Percentiles rank a stretch among this genome's conserved stretches.
Evolutionary conservation across 2,888 invertebrate species (phyloP).

Genomic region (Pogonocherus hispidulus): DNA sequence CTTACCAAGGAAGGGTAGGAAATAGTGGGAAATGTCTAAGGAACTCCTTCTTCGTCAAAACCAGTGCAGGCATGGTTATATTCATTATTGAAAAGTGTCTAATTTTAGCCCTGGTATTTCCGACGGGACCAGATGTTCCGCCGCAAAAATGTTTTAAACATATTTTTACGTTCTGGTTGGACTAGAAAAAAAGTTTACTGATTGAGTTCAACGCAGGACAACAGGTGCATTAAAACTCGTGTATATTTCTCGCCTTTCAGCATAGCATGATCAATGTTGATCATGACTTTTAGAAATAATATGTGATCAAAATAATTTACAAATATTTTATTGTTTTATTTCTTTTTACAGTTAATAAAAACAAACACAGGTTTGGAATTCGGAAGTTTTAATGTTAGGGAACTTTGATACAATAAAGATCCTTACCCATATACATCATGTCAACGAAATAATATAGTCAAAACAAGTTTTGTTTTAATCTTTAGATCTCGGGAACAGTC

Average conservation of each 20-base stretch:
- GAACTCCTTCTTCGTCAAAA: not conserved
- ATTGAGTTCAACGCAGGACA: conserved; percentile 11
- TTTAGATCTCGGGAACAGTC: no score
- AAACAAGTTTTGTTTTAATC: no score
- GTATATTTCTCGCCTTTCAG: conserved; percentile 14
- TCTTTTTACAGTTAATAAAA: no score
- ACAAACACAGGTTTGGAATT: no score
- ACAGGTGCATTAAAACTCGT: conserved; percentile 17
- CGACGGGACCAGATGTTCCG: conserved; percentile 22
- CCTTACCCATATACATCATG: no score
- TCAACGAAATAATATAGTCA: no score
- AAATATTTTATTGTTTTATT: no score
- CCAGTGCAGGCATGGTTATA: not conserved
- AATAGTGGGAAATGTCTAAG: not conserved
- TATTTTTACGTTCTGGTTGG: not conserved
- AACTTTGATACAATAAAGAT: no score
- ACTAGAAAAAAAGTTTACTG: conserved; percentile 12
- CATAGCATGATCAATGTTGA: no score
- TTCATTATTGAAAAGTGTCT: not conserved
- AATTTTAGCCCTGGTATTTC: conserved; percentile 28
- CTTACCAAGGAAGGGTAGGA: not conserved
- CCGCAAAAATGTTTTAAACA: conserved; percentile 1
- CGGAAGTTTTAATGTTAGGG: no score
- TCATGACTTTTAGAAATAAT: no score
- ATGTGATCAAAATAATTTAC: no score